A percentile compares a stretch with the other conserved stretches of the same genome.
Evolutionary conservation across 2,888 invertebrate genomes (phyloP).

Genomic region (Eilema sororculum): DNA sequence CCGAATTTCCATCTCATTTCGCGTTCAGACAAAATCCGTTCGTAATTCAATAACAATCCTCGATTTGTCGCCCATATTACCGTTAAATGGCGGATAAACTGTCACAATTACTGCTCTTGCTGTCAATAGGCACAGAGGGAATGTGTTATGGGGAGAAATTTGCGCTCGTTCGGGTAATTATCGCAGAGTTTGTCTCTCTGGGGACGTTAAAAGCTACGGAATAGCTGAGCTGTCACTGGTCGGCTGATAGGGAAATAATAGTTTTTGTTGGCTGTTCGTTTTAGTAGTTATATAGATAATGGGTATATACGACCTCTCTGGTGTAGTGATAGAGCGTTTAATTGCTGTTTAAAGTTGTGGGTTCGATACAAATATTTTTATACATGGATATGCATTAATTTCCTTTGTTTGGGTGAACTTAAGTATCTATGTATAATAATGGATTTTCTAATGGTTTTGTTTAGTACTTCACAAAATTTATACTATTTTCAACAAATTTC

Average conservation of each 20-base stretch:
- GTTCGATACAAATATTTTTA: too few relatives aligned
- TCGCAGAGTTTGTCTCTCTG: slow-evolving; percentile 34
- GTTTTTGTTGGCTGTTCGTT: slow-evolving; percentile 4
- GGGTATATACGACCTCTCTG: too few relatives aligned
- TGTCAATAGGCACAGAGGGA: slow-evolving; percentile 51
- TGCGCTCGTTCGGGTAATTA: slow-evolving; percentile 45
- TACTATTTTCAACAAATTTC: too few relatives aligned
- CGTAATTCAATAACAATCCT: slow-evolving; percentile 43
- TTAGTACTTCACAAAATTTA: too few relatives aligned
- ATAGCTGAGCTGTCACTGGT: slow-evolving; percentile 35
- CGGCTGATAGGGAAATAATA: not conserved
- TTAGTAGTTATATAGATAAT: not conserved
- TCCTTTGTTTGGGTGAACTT: too few relatives aligned
- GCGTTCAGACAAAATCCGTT: slow-evolving; percentile 30
- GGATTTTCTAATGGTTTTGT: too few relatives aligned
- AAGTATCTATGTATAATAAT: too few relatives aligned
- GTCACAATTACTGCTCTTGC: slow-evolving; percentile 43
- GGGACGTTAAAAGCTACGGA: slow-evolving; percentile 38
- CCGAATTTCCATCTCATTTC: slow-evolving; percentile 28
- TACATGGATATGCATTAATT: too few relatives aligned
- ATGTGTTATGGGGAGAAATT: slow-evolving; percentile 47
- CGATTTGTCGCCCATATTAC: slow-evolving; percentile 41
- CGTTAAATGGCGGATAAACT: slow-evolving; percentile 43
- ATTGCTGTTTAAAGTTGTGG: too few relatives aligned
- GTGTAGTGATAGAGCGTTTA: too few relatives aligned